Conservation (phyloP, 2,797 vertebrate species). For the Trachops cirrhosus region DNA sequence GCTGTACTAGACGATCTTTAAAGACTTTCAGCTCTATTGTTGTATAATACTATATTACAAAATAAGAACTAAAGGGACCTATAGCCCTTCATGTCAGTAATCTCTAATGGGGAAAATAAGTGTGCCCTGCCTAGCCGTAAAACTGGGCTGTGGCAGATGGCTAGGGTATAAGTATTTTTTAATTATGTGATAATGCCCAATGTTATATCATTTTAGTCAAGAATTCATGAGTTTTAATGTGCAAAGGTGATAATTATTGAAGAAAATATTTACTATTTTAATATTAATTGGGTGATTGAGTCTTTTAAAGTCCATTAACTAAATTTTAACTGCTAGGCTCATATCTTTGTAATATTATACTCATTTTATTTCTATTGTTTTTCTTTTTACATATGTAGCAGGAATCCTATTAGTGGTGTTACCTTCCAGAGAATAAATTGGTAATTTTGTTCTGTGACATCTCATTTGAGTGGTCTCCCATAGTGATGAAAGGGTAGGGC, state of each 20-base stretch:
- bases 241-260: background rate
- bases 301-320: background rate
- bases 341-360: background rate
- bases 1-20: background rate
- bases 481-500: background rate
- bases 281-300: background rate
- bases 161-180: background rate
- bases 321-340: background rate
- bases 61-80: conserved; percentile 25
- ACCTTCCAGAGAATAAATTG: background rate
- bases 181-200: background rate
- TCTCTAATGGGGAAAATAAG: conserved; percentile 44
- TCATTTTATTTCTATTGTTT: background rate
- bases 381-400: background rate
- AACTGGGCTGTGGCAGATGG: background rate
- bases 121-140: conserved; percentile 18
- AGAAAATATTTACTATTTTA: background rate
- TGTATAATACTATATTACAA: conserved; percentile 67
- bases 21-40: conserved; percentile 48
- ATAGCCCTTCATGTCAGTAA: conserved; percentile 27
- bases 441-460: background rate
- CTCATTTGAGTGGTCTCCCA: background rate
- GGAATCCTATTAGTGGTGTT: background rate
- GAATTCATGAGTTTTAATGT: background rate
- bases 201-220: background rate